Evolutionary conservation across 64 coral and sea anemone species (phyloP).

Genomic region (Actinia tenebrosa): DNA sequence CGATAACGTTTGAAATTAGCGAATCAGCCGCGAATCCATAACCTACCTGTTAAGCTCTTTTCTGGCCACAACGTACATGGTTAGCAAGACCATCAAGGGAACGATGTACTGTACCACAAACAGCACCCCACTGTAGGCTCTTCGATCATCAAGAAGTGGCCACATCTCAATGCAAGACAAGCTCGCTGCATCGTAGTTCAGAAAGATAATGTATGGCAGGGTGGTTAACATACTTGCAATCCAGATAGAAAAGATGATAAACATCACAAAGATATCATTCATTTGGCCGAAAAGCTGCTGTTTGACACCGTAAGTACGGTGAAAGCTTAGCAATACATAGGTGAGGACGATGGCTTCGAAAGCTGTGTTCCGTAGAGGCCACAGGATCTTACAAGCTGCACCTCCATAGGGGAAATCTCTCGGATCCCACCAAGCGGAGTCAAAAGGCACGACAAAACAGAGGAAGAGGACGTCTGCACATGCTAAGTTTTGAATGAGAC

Average conservation of each 20-base stretch:
- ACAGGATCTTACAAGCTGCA: conserved; percentile 73
- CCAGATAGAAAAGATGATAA: conserved; percentile 56
- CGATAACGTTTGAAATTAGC: too few species aligned
- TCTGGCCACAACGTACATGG: conserved; percentile 46
- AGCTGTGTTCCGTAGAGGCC: conserved; percentile 70
- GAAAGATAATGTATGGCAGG: conserved; percentile 59
- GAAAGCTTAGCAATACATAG: conserved; percentile 66
- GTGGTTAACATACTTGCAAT: conserved; percentile 48
- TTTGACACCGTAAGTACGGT: conserved; percentile 61
- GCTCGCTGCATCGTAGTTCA: conserved; percentile 48
- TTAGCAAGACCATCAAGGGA: conserved; percentile 53
- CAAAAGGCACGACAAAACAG: conserved; percentile 61
- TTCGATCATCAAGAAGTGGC: conserved; percentile 25
- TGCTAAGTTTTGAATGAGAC: conserved; percentile 48
- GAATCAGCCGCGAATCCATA: background rate
- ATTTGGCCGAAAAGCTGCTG: conserved; percentile 67
- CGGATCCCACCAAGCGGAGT: conserved; percentile 42
- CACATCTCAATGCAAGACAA: conserved; percentile 58
- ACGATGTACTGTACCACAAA: conserved; percentile 71
- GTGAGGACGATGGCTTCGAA: conserved; percentile 75
- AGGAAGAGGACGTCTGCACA: conserved; percentile 63
- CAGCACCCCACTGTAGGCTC: conserved; percentile 49
- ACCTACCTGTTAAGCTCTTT: conserved; percentile 43
- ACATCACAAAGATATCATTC: conserved; percentile 49
- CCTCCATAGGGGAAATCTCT: conserved; percentile 57